Percentiles rank a stretch among this genome's conserved stretches.
These are phyloP conservation scores for Pachyrhynchus sulphureomaculatus DNA, from an alignment of 1,140 invertebrate genomes.

Conservation along the genomic window DNA sequence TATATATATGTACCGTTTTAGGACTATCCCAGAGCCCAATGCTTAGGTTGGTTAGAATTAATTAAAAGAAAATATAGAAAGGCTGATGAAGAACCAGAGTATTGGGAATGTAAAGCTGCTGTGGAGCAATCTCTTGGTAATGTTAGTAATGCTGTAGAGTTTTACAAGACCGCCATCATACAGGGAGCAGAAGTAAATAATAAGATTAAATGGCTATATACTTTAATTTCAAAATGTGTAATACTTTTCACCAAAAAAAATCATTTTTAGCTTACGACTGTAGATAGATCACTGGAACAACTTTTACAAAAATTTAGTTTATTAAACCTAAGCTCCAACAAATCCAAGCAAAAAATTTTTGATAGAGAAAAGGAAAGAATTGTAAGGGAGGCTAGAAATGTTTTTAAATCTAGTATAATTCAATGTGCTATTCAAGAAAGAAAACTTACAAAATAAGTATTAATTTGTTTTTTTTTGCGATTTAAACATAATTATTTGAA, in stretches of 20 bases:
- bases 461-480: slow-evolving; percentile 6
- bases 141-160: slow-evolving; percentile 56
- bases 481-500: no score
- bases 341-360: neutral
- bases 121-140: slow-evolving; percentile 58
- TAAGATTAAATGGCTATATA: no score
- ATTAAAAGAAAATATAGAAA: slow-evolving; percentile 51
- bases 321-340: slow-evolving; percentile 54
- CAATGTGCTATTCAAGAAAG: slow-evolving; percentile 56
- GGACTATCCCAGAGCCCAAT: slow-evolving; percentile 53
- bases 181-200: slow-evolving; percentile 56
- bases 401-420: slow-evolving; percentile 60
- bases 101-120: slow-evolving; percentile 61
- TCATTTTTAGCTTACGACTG: slow-evolving; percentile 51
- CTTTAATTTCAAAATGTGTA: neutral
- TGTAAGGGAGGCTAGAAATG: slow-evolving; percentile 55
- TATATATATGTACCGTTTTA: no score
- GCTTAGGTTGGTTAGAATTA: slow-evolving; percentile 56
- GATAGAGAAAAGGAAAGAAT: slow-evolving; percentile 30
- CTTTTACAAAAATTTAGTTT: slow-evolving; percentile 60
- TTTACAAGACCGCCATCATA: slow-evolving; percentile 57
- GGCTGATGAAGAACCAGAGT: slow-evolving; percentile 52
- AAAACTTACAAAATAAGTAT: slow-evolving; percentile 42
- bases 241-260: neutral
- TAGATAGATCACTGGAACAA: slow-evolving; percentile 56